Evolutionary conservation across 2,113 vertebrate species (phyloP).

Genomic region (Coreoperca whiteheadi): DNA sequence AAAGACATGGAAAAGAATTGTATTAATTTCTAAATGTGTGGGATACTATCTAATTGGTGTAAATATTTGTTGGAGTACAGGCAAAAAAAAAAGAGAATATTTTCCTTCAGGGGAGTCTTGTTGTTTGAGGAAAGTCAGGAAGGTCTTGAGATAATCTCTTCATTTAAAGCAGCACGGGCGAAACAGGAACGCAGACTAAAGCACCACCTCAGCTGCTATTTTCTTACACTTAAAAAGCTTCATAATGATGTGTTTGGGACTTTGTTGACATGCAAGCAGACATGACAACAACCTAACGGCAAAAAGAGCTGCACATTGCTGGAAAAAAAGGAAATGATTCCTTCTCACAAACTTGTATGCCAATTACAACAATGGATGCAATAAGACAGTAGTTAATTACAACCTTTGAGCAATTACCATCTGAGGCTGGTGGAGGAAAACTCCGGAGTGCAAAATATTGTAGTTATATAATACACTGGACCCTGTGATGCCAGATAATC

Average conservation of each 20-base stretch:
- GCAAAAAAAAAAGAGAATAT: neutral
- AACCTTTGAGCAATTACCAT: conserved; percentile 47
- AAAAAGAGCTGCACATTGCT: conserved; percentile 50
- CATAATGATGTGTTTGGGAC: conserved; percentile 62
- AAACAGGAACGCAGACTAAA: conserved; percentile 40
- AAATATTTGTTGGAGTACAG: conserved; percentile 1
- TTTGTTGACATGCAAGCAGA: conserved; percentile 53
- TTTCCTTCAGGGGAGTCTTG: neutral
- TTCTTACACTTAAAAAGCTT: conserved; percentile 56
- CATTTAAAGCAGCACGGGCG: conserved; percentile 34
- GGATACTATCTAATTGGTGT: conserved; percentile 11
- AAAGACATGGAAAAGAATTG: conserved; percentile 5
- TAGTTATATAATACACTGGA: conserved; percentile 25
- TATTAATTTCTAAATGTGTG: conserved; percentile 19
- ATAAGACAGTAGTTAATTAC: conserved; percentile 74
- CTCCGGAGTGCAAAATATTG: conserved; percentile 29
- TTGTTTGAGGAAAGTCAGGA: conserved; percentile 16
- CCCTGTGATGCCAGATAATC: conserved; percentile 10
- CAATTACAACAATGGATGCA: conserved; percentile 61
- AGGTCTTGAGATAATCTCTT: conserved; percentile 22
- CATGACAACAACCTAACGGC: conserved; percentile 51
- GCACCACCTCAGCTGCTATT: conserved; percentile 49
- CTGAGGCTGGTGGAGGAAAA: conserved; percentile 40
- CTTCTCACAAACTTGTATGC: conserved; percentile 49
- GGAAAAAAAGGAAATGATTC: conserved; percentile 50